Evolutionary conservation across 2,797 vertebrate genomes (phyloP).

Genomic region (Melanotaenia boesemani): DNA sequence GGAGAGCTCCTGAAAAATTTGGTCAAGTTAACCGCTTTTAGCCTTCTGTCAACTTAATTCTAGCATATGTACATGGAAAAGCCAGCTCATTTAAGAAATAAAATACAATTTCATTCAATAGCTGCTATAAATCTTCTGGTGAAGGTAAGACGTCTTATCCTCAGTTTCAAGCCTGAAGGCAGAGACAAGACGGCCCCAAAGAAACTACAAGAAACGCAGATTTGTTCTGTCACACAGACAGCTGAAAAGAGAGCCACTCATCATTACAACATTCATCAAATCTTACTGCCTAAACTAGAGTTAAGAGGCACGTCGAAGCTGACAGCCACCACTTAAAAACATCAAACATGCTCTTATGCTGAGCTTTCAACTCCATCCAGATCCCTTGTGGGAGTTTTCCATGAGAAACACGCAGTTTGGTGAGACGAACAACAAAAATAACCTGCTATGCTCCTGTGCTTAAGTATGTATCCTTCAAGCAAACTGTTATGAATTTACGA

Average conservation of each 20-base stretch:
- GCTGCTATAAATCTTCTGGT: background rate
- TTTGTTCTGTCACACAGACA: slow-evolving; percentile 38
- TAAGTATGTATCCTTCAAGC: slow-evolving; percentile 26
- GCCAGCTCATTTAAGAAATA: background rate
- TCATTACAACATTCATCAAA: slow-evolving; percentile 66
- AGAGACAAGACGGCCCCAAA: slow-evolving; percentile 14
- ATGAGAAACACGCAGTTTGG: slow-evolving; percentile 32
- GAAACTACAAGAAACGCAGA: slow-evolving; percentile 35
- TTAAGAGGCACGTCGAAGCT: slow-evolving; percentile 56
- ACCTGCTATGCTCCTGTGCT: slow-evolving; percentile 17
- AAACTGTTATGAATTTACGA: slow-evolving; percentile 66
- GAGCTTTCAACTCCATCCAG: slow-evolving; percentile 45
- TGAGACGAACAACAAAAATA: slow-evolving; percentile 42
- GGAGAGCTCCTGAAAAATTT: background rate
- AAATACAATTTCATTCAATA: background rate
- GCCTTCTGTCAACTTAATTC: background rate
- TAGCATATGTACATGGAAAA: background rate
- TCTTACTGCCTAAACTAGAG: slow-evolving; percentile 49
- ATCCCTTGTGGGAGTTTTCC: slow-evolving; percentile 45
- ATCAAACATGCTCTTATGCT: slow-evolving; percentile 55
- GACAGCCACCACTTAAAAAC: slow-evolving; percentile 74
- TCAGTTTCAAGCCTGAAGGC: slow-evolving; percentile 33
- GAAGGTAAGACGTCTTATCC: slow-evolving; percentile 4
- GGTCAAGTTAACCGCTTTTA: background rate
- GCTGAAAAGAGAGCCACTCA: slow-evolving; percentile 48